Percentiles rank a stretch among this genome's conserved stretches.
Evolutionary conservation across 2,797 vertebrate genomes (phyloP).

Genomic region (Lacerta bilineata): DNA sequence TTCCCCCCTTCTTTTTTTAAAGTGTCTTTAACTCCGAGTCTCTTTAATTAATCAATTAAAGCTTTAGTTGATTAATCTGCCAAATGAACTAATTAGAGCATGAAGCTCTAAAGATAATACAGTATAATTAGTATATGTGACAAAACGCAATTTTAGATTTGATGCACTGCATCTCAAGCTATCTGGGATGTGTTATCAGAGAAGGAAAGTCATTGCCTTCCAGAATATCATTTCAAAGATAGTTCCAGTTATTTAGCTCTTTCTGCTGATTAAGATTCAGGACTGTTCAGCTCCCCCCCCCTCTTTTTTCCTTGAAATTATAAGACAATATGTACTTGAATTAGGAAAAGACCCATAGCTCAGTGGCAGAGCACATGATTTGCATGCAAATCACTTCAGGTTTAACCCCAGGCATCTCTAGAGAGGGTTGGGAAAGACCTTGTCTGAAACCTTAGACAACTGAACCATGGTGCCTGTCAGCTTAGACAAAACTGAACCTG

Average conservation of each 20-base stretch:
- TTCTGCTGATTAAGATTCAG: conserved; percentile 48
- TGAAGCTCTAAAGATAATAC: conserved; percentile 11
- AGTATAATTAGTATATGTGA: neutral
- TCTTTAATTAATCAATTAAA: neutral
- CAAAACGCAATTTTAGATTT: neutral
- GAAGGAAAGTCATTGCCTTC: conserved; percentile 17
- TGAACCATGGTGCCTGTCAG: neutral
- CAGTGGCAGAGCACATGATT: neutral
- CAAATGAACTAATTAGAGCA: neutral
- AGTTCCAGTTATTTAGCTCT: conserved; percentile 33
- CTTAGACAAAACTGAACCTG: neutral
- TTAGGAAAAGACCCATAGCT: neutral
- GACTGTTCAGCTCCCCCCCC: conserved; percentile 2
- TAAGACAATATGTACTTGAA: rapidly evolving
- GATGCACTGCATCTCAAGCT: neutral
- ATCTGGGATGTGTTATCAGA: neutral
- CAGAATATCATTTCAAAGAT: conserved; percentile 55
- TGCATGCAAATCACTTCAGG: neutral
- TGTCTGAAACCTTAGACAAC: neutral
- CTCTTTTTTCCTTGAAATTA: conserved; percentile 9
- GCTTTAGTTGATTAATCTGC: neutral
- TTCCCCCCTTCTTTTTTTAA: neutral
- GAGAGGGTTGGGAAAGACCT: neutral
- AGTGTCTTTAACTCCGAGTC: neutral
- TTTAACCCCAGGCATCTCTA: neutral